Evolutionary conservation across 2,113 vertebrate genomes (phyloP).

Genomic region (Gymnocephalus cernua): DNA sequence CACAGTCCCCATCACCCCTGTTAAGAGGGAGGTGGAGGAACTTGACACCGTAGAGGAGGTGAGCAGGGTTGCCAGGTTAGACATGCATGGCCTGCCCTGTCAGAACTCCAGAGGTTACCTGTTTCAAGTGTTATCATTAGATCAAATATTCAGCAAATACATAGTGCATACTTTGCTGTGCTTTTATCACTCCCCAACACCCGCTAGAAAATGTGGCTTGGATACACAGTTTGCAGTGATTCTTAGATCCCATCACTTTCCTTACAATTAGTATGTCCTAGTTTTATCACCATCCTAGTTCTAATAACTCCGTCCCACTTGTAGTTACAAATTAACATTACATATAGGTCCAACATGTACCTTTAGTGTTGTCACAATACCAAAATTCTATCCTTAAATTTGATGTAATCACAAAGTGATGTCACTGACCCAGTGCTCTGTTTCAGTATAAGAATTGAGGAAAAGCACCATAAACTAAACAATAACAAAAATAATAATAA

Average conservation of each 20-base stretch:
- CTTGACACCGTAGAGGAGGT: slow-evolving; percentile 91
- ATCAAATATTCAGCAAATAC: slow-evolving; percentile 19
- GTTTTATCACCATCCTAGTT: slow-evolving; percentile 68
- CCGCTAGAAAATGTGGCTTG: slow-evolving; percentile 32
- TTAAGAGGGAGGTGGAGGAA: slow-evolving; percentile 91
- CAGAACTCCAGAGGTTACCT: slow-evolving; percentile 36
- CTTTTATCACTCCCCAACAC: slow-evolving; percentile 11
- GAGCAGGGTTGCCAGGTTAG: slow-evolving; percentile 83
- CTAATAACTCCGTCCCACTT: slow-evolving; percentile 58
- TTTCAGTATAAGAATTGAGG: background rate
- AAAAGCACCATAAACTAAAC: background rate
- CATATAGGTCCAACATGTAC: background rate
- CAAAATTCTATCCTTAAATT: slow-evolving; percentile 7
- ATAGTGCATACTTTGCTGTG: slow-evolving; percentile 25
- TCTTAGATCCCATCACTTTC: slow-evolving; percentile 23
- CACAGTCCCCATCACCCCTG: slow-evolving; percentile 93
- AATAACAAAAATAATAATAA: background rate
- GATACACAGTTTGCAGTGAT: slow-evolving; percentile 44
- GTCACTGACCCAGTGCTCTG: background rate
- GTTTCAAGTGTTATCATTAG: slow-evolving; percentile 34
- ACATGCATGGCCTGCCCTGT: slow-evolving; percentile 68
- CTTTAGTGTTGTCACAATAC: slow-evolving; percentile 66
- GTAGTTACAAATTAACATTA: slow-evolving; percentile 68
- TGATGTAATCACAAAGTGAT: background rate
- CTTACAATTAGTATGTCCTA: slow-evolving; percentile 28